Base-by-base conservation (phyloP, 2,113 vertebrate species). In the Poicephalus meyeri region DNA sequence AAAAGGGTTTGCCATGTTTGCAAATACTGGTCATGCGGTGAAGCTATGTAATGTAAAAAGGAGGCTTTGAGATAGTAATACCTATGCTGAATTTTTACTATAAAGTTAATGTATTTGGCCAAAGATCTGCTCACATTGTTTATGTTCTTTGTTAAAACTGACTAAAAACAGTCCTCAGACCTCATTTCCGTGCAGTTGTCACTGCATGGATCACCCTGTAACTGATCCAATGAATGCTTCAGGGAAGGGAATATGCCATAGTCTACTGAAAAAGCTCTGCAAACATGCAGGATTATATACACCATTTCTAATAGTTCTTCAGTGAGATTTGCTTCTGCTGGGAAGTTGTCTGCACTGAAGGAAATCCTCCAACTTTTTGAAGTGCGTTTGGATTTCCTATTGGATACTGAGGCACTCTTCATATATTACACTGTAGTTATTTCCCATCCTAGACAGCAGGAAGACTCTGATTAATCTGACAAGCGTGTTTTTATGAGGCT, bases 391-490 rank as follows among this genome's bases (percentile, higher is more conserved):
- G 47, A 44, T 35, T 87, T 84, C 6, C 7, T 41, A 33, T 9
- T 74, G 19, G 23, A 39, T 66, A 8, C 25, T 4, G n/a, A 71
- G 35, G 35, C 9, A 21, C 11, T 74, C 65, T 31, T 60, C 2
- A 0, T 21, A 10, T 4, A 8, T 63, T 52, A 41, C 3, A 10
- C 28, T 0, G 0, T 60, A 46, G 37, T 50, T 3, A 0, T 71
- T 82, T 61, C 50, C 58, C 44, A 28, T 52, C 11, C 25, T 55
- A 35, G 31, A 55, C 49, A 63, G 28, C 28, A 12, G 21, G 33
- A 61, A 47, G 29, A 25, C 23, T 5, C 23, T 5, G 10, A 41
- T 33, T 8, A 39, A 33, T 53, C 16, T 20, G 29, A 42, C 29
- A 4, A 31, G 50, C 24, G 23, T 21, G 6, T 39, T 80, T 77